Base-by-base conservation (phyloP, 1,140 invertebrate species). In the Scaptodrosophila lebanonensis region DNA sequence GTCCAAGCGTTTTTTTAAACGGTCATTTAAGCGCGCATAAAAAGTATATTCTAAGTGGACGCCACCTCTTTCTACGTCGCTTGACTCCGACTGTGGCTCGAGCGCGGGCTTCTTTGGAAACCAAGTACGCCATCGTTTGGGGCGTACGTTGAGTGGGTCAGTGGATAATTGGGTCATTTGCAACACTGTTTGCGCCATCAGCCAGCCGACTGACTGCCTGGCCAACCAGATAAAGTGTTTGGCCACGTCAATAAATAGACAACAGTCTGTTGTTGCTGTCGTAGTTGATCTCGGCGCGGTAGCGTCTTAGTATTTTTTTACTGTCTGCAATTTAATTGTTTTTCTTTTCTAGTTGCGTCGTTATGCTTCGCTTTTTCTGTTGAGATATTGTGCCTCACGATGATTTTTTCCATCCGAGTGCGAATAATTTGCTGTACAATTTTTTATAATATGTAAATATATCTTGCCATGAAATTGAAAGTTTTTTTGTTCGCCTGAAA, bases 161-260 rank as follows among this genome's bases (percentile, higher is more conserved):
- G 83, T 85, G 75, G 83, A 85, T 79, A 85, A 85, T 85, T 85
- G 83, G 83, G 83, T 85, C 83, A 79, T 85, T 85, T 85, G 76
- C 76, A 76, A 76, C 76, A 83, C 70, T 83, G 76, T 83, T 83
- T 83, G 77, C 77, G 63, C 76, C 76, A 82, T 82, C 69, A 64
- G 66, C 35, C 63, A 44, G 54, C 35, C 59, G 35, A 52, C 44
- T 20, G 36, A 33, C 32, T 17, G 47, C 12, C 11, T 30, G 3
- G 13, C 11, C 15, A 17, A 16, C 29, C 59, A 64, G 76, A 66
- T 79, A 82, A 82, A 83, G 76, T 83, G 70, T 69, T 79, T 83
- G 70, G 69, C 69, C 66, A 66, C 57, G 75, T 79, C 73, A 77
- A 77, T 77, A 77, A 77, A 63, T 77, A 66, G 65, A 70, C 73